Conservation (phyloP, 2,888 invertebrate genomes). For the Hydriomena furcata region DNA sequence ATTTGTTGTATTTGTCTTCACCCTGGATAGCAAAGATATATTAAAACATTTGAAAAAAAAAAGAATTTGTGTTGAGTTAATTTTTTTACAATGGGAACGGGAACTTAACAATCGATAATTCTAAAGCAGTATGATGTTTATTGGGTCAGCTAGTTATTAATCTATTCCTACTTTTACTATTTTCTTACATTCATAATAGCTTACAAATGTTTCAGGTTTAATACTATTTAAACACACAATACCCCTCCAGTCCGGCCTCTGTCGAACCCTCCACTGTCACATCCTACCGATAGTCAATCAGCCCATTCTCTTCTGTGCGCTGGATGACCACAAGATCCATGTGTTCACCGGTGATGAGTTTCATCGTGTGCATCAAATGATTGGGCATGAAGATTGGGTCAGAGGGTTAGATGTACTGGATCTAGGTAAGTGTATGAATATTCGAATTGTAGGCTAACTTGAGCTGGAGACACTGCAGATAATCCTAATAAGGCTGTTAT, state of each 20-base stretch:
- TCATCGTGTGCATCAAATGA: slow-evolving; percentile 79
- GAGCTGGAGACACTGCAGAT: too few species aligned
- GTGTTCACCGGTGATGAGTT: slow-evolving; percentile 83
- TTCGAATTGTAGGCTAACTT: neutral
- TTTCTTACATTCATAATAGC: too few species aligned
- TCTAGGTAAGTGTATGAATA: slow-evolving; percentile 69
- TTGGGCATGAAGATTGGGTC: slow-evolving; percentile 97
- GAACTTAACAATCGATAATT: too few species aligned
- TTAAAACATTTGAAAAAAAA: too few species aligned
- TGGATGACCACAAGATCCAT: slow-evolving; percentile 90
- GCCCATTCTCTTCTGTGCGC: slow-evolving; percentile 87
- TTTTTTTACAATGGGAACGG: too few species aligned
- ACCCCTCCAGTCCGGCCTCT: slow-evolving; percentile 86
- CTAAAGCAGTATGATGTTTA: too few species aligned
- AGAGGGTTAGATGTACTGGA: slow-evolving; percentile 89
- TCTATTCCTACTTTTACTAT: too few species aligned
- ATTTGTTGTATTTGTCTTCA: too few species aligned
- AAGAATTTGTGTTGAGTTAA: too few species aligned
- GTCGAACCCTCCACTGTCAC: slow-evolving; percentile 86
- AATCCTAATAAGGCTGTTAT: too few species aligned
- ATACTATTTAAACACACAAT: slow-evolving; percentile 84
- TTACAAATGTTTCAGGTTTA: slow-evolving; percentile 66
- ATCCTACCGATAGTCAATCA: slow-evolving; percentile 80
- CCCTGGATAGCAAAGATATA: too few species aligned
- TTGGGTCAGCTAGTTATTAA: too few species aligned